These are phyloP conservation scores for Enteromius treurensis DNA, from an alignment of 2,797 vertebrate genomes.

Conservation along the genomic window DNA sequence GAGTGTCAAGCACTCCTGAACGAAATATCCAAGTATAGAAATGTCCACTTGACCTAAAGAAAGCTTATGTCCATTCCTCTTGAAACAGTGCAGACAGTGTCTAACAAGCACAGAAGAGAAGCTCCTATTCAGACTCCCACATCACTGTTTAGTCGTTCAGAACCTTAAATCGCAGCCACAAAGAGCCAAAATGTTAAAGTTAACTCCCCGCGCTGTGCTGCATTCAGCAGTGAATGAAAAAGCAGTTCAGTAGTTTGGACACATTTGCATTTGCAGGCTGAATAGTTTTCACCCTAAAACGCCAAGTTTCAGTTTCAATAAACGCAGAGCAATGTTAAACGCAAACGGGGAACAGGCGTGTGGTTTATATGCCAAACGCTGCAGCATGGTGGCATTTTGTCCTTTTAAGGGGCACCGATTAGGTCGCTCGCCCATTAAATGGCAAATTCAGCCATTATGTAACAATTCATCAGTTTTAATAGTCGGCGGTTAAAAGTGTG, in stretches of 20 bases:
- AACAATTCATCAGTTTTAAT: slow-evolving; percentile 56
- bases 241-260: background rate
- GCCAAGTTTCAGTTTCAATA: slow-evolving; percentile 27
- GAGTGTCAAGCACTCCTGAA: background rate
- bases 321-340: background rate
- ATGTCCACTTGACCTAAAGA: slow-evolving; percentile 27
- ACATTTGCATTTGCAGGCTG: slow-evolving; percentile 38
- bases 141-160: background rate
- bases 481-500: slow-evolving; percentile 46
- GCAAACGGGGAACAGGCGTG: background rate
- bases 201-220: slow-evolving; percentile 14
- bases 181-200: background rate
- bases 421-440: slow-evolving; percentile 49
- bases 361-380: slow-evolving; percentile 25
- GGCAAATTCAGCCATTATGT: slow-evolving; percentile 57
- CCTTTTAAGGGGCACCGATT: slow-evolving; percentile 52
- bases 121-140: background rate
- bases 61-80: background rate
- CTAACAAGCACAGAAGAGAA: slow-evolving; percentile 18
- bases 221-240: background rate
- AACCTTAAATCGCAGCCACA: background rate
- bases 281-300: slow-evolving; percentile 26
- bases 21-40: background rate
- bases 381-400: slow-evolving; percentile 43
- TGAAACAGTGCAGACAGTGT: background rate